Percentiles rank a stretch among this genome's conserved stretches.
These are phyloP conservation scores for Tenrec ecaudatus DNA, from an alignment of 2,113 vertebrate genomes.

Conservation along the genomic window DNA sequence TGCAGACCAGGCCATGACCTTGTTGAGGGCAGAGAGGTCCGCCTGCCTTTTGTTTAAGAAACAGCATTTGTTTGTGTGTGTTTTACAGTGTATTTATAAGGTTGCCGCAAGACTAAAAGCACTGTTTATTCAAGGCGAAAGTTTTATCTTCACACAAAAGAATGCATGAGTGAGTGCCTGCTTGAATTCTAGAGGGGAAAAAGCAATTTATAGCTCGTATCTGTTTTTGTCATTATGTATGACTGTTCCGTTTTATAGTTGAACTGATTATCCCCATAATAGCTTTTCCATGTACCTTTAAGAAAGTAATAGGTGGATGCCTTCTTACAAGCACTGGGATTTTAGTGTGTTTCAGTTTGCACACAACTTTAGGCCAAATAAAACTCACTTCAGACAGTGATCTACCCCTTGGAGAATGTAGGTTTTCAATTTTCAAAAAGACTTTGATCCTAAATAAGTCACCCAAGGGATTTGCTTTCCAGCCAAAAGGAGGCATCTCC, in stretches of 20 bases:
- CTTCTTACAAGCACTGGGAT: conserved; percentile 82
- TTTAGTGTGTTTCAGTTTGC: conserved; percentile 89
- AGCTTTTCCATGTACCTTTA: conserved; percentile 90
- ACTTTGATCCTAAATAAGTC: conserved; percentile 89
- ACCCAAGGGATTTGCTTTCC: conserved; percentile 84
- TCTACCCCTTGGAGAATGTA: conserved; percentile 84
- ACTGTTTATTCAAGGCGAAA: conserved; percentile 65
- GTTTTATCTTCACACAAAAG: conserved; percentile 80
- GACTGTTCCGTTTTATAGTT: conserved; percentile 86
- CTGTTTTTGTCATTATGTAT: conserved; percentile 89
- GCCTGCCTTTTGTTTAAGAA: conserved; percentile 72
- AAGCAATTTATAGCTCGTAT: conserved; percentile 82
- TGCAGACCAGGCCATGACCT: background rate
- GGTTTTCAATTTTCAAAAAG: conserved; percentile 84
- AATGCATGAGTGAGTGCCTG: conserved; percentile 61
- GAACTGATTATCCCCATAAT: conserved; percentile 88
- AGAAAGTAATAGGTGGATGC: conserved; percentile 83
- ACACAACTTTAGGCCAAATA: conserved; percentile 84
- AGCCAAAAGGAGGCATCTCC: conserved; percentile 80
- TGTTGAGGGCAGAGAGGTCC: background rate
- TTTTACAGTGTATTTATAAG: conserved; percentile 62
- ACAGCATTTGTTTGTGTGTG: conserved; percentile 61
- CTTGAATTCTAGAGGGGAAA: conserved; percentile 65
- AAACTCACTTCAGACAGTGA: conserved; percentile 87
- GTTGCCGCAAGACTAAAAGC: conserved; percentile 55